These are phyloP conservation scores for Bostrychus sinensis DNA, from an alignment of 2,113 vertebrate genomes.

Conservation along the genomic window DNA sequence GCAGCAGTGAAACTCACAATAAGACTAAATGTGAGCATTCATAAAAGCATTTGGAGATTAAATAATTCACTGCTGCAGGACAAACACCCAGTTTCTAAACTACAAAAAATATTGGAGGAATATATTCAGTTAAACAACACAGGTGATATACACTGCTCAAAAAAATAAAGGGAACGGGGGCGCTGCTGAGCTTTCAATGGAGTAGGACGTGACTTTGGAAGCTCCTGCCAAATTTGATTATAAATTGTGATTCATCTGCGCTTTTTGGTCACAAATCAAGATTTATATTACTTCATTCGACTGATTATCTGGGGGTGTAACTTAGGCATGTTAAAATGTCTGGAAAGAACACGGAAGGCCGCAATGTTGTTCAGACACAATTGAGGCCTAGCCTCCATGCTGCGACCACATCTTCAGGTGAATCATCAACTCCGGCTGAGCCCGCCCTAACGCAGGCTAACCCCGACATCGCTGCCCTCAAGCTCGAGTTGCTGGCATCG, in stretches of 20 bases:
- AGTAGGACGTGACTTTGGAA: not conserved
- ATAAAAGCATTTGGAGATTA: not conserved
- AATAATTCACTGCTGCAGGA: no score
- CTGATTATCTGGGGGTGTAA: no score
- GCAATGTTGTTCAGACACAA: slow-evolving; percentile 4
- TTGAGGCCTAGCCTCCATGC: not conserved
- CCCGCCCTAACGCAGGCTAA: not conserved
- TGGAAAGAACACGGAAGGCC: not conserved
- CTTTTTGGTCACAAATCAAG: no score
- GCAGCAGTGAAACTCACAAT: not conserved
- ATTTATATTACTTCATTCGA: no score
- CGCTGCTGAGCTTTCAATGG: not conserved
- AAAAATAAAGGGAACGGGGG: no score
- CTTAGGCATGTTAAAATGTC: not conserved
- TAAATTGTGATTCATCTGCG: no score
- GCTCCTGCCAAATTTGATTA: not conserved
- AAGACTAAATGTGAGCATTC: not conserved
- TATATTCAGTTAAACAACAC: not conserved
- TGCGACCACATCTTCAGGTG: not conserved
- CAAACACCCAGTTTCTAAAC: not conserved
- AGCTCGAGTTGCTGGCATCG: not conserved
- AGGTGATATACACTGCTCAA: not conserved
- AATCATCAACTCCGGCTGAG: not conserved
- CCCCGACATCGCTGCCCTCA: not conserved
- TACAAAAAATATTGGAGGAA: not conserved